Conservation (phyloP, 2,888 invertebrate genomes). For the Cryptosula pallasiana region DNA sequence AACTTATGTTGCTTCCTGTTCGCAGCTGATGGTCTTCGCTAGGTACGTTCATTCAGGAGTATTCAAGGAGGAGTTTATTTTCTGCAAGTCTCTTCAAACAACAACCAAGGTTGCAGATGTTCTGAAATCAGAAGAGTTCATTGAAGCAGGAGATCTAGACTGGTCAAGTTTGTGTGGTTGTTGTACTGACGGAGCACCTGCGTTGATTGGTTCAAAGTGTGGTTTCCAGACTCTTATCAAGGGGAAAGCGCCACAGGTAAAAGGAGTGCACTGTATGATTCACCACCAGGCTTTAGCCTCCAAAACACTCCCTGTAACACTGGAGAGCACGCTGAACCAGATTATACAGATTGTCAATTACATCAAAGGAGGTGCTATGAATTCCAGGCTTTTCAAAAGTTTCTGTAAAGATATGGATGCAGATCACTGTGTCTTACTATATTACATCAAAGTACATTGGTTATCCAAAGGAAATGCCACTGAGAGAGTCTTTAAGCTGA, state of each 20-base stretch:
- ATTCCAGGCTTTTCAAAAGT: not conserved
- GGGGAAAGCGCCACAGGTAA: not conserved
- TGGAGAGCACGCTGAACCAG: not conserved
- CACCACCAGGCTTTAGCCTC: slow-evolving; percentile 1
- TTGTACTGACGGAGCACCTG: slow-evolving; percentile 8
- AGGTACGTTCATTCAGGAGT: slow-evolving; percentile 5
- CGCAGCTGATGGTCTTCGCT: slow-evolving; percentile 18
- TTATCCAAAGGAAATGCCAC: slow-evolving; percentile 5
- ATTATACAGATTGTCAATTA: not conserved
- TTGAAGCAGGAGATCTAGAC: not conserved
- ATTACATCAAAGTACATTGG: not conserved
- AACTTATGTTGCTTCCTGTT: slow-evolving; percentile 25
- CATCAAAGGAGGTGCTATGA: not conserved
- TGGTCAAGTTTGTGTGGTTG: slow-evolving; percentile 22
- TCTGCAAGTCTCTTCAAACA: slow-evolving; percentile 21
- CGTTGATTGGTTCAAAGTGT: not conserved
- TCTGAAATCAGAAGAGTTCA: not conserved
- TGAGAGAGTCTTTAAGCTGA: not conserved
- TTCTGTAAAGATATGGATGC: not conserved
- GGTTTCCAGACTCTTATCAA: not conserved
- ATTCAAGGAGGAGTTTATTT: slow-evolving; percentile 21
- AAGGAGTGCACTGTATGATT: slow-evolving; percentile 21
- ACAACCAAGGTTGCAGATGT: slow-evolving; percentile 15
- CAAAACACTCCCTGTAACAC: not conserved
- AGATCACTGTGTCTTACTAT: not conserved